A percentile compares a stretch with the other conserved stretches of the same genome.
These are phyloP conservation scores for Camponotus floridanus DNA, from an alignment of 1,140 invertebrate species.

Conservation along the genomic window DNA sequence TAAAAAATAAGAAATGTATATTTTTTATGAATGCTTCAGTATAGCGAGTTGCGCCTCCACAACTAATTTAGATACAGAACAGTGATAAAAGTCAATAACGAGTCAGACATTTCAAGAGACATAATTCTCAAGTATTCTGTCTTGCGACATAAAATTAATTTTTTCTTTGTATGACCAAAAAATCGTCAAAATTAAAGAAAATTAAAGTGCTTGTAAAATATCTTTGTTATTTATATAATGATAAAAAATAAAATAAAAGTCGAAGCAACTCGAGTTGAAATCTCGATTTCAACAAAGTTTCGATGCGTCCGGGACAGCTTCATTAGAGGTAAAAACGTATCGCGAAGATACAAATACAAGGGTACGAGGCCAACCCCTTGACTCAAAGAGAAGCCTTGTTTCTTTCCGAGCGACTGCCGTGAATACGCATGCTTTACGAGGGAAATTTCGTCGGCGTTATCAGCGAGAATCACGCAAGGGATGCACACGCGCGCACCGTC, in stretches of 20 bases:
- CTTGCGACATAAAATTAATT: background rate
- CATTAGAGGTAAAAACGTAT: slow-evolving; percentile 42
- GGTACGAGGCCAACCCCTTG: background rate
- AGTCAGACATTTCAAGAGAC: background rate
- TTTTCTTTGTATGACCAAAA: background rate
- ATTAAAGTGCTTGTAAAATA: background rate
- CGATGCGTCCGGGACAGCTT: slow-evolving; percentile 13
- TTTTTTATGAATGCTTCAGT: background rate
- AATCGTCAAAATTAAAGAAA: slow-evolving; percentile 8
- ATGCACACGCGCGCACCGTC: slow-evolving; percentile 13
- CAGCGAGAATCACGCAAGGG: slow-evolving; percentile 47
- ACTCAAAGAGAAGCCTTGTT: slow-evolving; percentile 32
- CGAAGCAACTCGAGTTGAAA: slow-evolving; percentile 21
- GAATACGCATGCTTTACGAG: background rate
- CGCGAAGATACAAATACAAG: slow-evolving; percentile 38
- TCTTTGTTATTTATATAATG: background rate
- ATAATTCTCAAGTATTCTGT: background rate
- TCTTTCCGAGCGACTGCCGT: slow-evolving; percentile 36
- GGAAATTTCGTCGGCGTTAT: slow-evolving; percentile 53
- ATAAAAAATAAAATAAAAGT: background rate
- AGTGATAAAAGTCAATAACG: slow-evolving; percentile 5
- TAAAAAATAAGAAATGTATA: background rate
- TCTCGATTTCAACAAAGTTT: slow-evolving; percentile 14
- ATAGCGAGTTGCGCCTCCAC: background rate
- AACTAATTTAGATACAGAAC: too few relatives aligned